These are phyloP conservation scores for Melanostoma scalare DNA, from an alignment of 2,888 invertebrate genomes.

Conservation along the genomic window DNA sequence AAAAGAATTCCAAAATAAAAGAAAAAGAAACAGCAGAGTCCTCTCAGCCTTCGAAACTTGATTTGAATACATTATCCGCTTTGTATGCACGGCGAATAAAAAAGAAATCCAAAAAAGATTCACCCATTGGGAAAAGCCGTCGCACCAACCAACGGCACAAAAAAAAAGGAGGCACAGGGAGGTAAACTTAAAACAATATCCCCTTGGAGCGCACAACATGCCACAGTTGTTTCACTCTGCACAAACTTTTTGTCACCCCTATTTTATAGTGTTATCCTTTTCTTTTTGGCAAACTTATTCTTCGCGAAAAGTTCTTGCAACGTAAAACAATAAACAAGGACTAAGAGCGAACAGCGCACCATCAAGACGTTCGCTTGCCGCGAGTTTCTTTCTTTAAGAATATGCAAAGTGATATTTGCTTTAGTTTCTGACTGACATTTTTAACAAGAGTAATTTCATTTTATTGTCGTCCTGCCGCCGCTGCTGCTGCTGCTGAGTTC, in stretches of 20 bases:
- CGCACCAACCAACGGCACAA: slow-evolving; percentile 21
- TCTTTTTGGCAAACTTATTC: slow-evolving; percentile 26
- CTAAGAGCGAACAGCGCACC: neutral
- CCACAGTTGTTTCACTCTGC: slow-evolving; percentile 65
- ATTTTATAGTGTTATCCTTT: slow-evolving; percentile 32
- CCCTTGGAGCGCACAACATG: slow-evolving; percentile 49
- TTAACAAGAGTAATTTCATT: slow-evolving; percentile 66
- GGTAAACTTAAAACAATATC: slow-evolving; percentile 58
- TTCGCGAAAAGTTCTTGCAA: slow-evolving; percentile 59
- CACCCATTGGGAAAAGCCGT: slow-evolving; percentile 33
- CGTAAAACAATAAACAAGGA: slow-evolving; percentile 50
- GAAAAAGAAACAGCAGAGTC: slow-evolving; percentile 5
- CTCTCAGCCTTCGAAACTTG: slow-evolving; percentile 61
- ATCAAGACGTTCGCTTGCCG: slow-evolving; percentile 26
- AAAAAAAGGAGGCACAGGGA: slow-evolving; percentile 3
- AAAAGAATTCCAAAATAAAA: slow-evolving; percentile 18
- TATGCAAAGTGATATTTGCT: slow-evolving; percentile 70
- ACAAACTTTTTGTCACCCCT: slow-evolving; percentile 52
- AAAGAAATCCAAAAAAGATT: slow-evolving; percentile 26
- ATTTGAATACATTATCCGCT: slow-evolving; percentile 71
- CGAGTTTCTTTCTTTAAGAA: slow-evolving; percentile 40
- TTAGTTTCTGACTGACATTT: slow-evolving; percentile 65
- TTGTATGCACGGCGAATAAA: slow-evolving; percentile 22
- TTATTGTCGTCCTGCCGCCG: slow-evolving; percentile 31
- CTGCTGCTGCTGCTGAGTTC: neutral